phyloP scores from a whole-genome alignment of 2,888 invertebrate species.

The Noctua pronuba region DNA sequence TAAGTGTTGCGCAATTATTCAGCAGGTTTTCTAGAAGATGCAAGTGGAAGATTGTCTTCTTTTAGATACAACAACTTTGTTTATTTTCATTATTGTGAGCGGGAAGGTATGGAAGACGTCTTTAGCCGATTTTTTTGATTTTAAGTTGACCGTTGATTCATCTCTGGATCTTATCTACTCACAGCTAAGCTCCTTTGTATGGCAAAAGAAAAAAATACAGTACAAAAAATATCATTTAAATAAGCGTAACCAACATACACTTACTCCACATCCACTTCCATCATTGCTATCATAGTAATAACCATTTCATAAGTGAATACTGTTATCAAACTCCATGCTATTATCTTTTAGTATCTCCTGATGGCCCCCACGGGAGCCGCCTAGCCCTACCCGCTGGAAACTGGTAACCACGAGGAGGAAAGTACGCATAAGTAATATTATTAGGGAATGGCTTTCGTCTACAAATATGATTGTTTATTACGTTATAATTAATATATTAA shows the following conservation, averaged over 20 bases:
- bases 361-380: constrained; percentile 24
- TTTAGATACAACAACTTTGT: not conserved
- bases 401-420: not conserved
- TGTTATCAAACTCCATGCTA: constrained; percentile 17
- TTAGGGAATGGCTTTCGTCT: not conserved
- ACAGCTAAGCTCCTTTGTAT: not conserved
- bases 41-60: not conserved
- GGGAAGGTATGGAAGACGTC: not conserved
- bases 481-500: no score
- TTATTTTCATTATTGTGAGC: not conserved
- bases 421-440: constrained; percentile 6
- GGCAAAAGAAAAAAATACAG: not conserved
- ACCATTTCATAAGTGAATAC: constrained; percentile 29
- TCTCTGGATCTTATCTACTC: not conserved
- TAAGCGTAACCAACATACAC: not conserved
- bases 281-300: constrained; percentile 10
- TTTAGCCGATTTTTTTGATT: not conserved
- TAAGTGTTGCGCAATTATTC: not conserved
- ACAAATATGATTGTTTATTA: not conserved
- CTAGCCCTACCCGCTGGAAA: not conserved
- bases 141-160: not conserved
- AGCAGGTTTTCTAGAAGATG: not conserved
- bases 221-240: not conserved
- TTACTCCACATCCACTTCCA: not conserved
- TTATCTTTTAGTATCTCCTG: constrained; percentile 16